Evolutionary conservation across 2,797 vertebrate species (phyloP), one percentile per base, ranked within the genome.

Genomic region (Diplodus puntazzo): DNA sequence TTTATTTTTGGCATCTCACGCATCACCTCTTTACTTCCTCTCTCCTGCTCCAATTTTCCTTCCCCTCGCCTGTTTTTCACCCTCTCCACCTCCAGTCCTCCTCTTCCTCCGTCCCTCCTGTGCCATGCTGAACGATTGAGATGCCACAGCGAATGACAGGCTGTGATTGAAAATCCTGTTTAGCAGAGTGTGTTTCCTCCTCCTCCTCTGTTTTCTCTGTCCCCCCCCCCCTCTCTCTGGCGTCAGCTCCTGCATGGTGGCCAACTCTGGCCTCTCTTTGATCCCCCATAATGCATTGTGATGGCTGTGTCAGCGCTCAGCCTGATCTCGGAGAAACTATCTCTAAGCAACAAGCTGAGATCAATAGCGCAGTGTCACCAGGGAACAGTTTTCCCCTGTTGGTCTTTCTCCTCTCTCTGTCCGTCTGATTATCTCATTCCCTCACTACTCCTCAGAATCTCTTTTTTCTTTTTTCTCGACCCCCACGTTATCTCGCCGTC

Each of bases 241-340:
- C 77, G 1, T 83, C 80, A 73, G 73, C 79, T 83, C 76, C 77
- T 69, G 74, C 76, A 57, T 18, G 39, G 74, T 73, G 75, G 79
- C 86, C 79, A 77, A 43, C 20, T 11, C 69, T 81, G 88, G 85
- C 86, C 90, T 84, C 67, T 75, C 88, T 91, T 87, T 94, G 89
- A 94, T 94, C 88, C 77, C 86, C 82, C 84, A 91, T 93, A 91
- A 93, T 89, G 83, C 89, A 84, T 79, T 77, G 73, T 88, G 93
- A 94, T 88, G 86, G 65, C 73, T 80, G 87, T 81, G 89, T 92
- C 90, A 88, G 87, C 59, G 34, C 73, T 81, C 64, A 61, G 71
- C 60, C 78, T 87, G 86, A 90, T 91, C 81, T 88, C 81, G 84
- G 79, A 86, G 85, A 81, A 85, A 81, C 77, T 84, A 82, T 87